phyloP scores from a whole-genome alignment of 1,140 invertebrate genomes.

The Pristionchus pacificus region DNA sequence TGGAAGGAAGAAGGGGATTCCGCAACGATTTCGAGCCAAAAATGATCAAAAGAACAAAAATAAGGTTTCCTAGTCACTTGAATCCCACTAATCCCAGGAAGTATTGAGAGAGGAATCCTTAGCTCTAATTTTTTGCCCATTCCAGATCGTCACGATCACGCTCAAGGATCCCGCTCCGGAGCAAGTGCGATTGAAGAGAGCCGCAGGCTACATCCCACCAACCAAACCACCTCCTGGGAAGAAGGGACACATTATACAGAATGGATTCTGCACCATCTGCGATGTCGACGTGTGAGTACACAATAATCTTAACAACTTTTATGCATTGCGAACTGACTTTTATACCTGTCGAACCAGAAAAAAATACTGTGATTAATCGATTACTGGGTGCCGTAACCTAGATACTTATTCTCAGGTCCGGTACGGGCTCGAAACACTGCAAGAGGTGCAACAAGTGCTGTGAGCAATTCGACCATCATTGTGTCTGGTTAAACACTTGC shows the following conservation, averaged over 20 bases:
- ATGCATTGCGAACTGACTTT: neutral
- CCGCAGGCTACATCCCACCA: neutral
- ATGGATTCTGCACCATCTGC: conserved; percentile 12
- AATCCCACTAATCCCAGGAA: too few relatives aligned
- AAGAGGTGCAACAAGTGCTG: conserved; percentile 26
- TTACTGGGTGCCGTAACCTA: neutral
- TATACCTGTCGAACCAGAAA: too few relatives aligned
- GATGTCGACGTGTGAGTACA: conserved; percentile 8
- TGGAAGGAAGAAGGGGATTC: too few relatives aligned
- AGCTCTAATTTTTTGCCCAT: neutral
- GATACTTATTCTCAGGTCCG: neutral
- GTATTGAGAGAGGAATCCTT: too few relatives aligned
- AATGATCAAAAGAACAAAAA: too few relatives aligned
- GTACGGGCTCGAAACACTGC: conserved; percentile 26
- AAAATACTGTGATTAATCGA: neutral
- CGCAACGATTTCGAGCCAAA: too few relatives aligned
- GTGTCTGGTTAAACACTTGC: conserved; percentile 31
- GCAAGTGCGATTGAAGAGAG: neutral
- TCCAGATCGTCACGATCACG: neutral
- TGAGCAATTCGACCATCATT: conserved; percentile 30
- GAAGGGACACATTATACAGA: conserved; percentile 7
- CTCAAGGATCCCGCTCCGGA: neutral
- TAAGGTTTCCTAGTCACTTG: too few relatives aligned
- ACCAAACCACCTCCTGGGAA: neutral
- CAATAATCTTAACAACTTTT: neutral